Evolutionary conservation across 2,888 invertebrate species (phyloP).

Genomic region (Phalera bucephala): DNA sequence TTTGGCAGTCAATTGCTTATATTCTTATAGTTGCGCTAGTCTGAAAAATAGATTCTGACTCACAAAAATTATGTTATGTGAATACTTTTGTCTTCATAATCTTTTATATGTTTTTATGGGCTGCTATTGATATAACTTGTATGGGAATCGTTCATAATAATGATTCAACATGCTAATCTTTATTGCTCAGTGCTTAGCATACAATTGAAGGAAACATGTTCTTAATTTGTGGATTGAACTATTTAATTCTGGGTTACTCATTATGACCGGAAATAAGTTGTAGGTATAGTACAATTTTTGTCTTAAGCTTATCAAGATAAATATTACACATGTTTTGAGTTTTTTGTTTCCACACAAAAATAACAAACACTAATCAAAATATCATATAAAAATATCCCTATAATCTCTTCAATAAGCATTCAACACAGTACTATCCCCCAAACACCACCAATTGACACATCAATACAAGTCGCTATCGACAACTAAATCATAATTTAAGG

Average conservation of each 20-base stretch:
- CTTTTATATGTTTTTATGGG: conserved; percentile 3
- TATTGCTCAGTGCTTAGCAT: neutral
- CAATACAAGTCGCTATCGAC: conserved; percentile 8
- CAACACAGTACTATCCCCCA: too few species aligned
- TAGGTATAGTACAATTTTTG: too few species aligned
- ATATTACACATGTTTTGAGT: too few species aligned
- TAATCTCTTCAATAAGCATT: too few species aligned
- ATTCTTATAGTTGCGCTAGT: conserved; percentile 26
- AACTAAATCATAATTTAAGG: conserved; percentile 27
- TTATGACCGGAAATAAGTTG: conserved; percentile 8
- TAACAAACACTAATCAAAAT: too few species aligned
- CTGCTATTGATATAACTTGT: neutral
- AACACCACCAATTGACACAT: conserved; percentile 12
- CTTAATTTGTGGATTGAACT: conserved; percentile 4
- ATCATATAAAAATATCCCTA: too few species aligned
- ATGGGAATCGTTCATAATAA: neutral
- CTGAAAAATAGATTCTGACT: conserved; percentile 23
- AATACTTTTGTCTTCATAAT: conserved; percentile 7
- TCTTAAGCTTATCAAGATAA: too few species aligned
- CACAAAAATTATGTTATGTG: conserved; percentile 14
- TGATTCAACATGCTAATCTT: neutral
- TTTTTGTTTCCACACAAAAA: too few species aligned
- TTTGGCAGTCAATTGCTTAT: conserved; percentile 39
- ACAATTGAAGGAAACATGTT: conserved; percentile 11
- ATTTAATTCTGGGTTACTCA: conserved; percentile 3